Evolutionary conservation across 2,113 vertebrate species (phyloP).

Genomic region (Scomber scombrus): DNA sequence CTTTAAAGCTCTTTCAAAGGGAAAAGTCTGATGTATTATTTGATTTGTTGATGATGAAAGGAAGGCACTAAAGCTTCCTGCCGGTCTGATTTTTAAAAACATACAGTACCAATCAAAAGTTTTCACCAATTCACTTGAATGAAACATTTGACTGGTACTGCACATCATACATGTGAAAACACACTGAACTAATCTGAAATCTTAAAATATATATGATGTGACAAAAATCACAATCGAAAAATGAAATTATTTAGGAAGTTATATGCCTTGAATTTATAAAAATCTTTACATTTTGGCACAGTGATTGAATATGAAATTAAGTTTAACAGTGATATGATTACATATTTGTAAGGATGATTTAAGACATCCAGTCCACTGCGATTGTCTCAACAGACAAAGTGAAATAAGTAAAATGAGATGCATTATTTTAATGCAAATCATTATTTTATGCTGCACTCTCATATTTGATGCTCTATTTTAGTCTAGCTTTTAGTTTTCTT

Average conservation of each 20-base stretch:
- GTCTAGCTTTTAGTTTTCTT: no score
- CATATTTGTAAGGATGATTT: slow-evolving; percentile 4
- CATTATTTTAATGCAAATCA: no score
- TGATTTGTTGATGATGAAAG: slow-evolving; percentile 18
- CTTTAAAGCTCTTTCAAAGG: slow-evolving; percentile 39
- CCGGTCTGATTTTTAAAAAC: slow-evolving; percentile 1
- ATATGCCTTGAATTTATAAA: background rate
- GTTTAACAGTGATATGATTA: background rate
- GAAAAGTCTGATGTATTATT: slow-evolving; percentile 17
- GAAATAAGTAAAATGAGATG: slow-evolving; percentile 9
- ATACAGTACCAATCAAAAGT: background rate
- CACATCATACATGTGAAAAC: background rate
- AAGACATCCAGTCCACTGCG: slow-evolving; percentile 18
- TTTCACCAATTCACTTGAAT: no score
- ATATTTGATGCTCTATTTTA: no score
- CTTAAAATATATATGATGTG: background rate
- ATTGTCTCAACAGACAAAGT: slow-evolving; percentile 6
- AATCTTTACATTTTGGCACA: background rate
- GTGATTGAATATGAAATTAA: background rate
- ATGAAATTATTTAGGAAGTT: background rate
- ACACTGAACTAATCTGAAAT: slow-evolving; percentile 5
- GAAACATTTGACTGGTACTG: no score
- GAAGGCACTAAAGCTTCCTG: slow-evolving; percentile 14
- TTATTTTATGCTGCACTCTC: no score
- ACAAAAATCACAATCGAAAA: background rate